A percentile compares a stretch with the other conserved stretches of the same genome.
Conservation (phyloP, 1,140 invertebrate genomes). For the Temnothorax longispinosus region DNA sequence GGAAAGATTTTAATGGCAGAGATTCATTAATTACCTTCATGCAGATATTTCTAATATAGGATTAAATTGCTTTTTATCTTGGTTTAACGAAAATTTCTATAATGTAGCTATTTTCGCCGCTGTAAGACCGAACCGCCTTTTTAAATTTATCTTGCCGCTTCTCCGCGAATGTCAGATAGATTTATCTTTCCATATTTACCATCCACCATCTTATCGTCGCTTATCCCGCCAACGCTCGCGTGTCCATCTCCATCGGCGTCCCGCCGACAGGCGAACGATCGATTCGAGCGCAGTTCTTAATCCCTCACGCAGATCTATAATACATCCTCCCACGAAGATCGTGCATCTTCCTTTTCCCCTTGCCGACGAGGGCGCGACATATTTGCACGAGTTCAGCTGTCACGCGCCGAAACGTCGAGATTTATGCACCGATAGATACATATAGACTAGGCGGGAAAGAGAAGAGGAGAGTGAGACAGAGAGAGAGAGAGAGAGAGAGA, state of each 20-base stretch:
- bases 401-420: conserved; percentile 55
- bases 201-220: conserved; percentile 20
- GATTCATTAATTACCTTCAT: not conserved
- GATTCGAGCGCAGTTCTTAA: conserved; percentile 50
- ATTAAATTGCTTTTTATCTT: conserved; percentile 15
- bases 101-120: not conserved
- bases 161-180: conserved; percentile 42
- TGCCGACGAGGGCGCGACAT: conserved; percentile 53
- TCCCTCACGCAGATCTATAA: conserved; percentile 46
- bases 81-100: not conserved
- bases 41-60: not conserved
- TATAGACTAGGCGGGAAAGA: conserved; percentile 3
- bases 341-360: conserved; percentile 56
- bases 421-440: conserved; percentile 66
- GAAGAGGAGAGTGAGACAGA: not conserved
- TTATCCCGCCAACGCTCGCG: conserved; percentile 49
- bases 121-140: not conserved
- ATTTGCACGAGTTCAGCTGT: conserved; percentile 67
- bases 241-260: conserved; percentile 58
- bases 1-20: not conserved
- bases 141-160: conserved; percentile 47
- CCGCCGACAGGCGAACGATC: conserved; percentile 31
- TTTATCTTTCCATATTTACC: conserved; percentile 55
- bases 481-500: not conserved
- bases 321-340: conserved; percentile 54